These are phyloP conservation scores for Prorops nasuta DNA, from an alignment of 1,140 invertebrate genomes.

Conservation along the genomic window DNA sequence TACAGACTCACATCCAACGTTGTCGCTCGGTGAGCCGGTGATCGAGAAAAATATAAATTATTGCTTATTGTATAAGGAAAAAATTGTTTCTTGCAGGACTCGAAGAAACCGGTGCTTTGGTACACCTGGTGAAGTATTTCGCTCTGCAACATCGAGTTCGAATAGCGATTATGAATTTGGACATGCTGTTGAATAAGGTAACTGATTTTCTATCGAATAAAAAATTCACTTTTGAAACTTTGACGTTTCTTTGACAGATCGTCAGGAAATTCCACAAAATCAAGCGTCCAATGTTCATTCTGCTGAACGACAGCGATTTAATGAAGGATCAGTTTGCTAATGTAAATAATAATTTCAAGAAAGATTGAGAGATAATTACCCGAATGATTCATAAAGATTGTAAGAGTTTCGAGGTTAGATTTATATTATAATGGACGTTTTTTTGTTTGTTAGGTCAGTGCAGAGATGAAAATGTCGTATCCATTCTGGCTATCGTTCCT, in stretches of 20 bases:
- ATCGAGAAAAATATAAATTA: not conserved
- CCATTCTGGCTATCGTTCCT: slow-evolving; percentile 49
- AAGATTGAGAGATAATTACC: not conserved
- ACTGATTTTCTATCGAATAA: not conserved
- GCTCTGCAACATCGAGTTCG: slow-evolving; percentile 29
- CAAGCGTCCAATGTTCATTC: slow-evolving; percentile 49
- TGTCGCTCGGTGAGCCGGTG: not conserved
- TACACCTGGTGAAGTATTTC: slow-evolving; percentile 30
- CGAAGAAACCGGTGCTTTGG: slow-evolving; percentile 14
- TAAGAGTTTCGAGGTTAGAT: not conserved
- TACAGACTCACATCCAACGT: not conserved
- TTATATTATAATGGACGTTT: slow-evolving; percentile 6
- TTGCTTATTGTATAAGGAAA: slow-evolving; percentile 4
- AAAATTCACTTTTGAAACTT: not conserved
- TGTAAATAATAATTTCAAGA: slow-evolving; percentile 29
- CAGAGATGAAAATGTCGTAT: slow-evolving; percentile 48
- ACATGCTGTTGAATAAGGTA: slow-evolving; percentile 35
- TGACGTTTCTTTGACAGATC: not conserved
- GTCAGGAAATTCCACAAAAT: slow-evolving; percentile 36
- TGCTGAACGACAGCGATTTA: slow-evolving; percentile 43
- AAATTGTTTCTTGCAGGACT: slow-evolving; percentile 20
- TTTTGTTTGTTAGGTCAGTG: slow-evolving; percentile 21
- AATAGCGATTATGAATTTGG: slow-evolving; percentile 39
- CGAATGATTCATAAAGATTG: not conserved
- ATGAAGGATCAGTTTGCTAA: slow-evolving; percentile 34